Base-by-base conservation (phyloP, 2,888 invertebrate species). In the Andrena flavipes region DNA sequence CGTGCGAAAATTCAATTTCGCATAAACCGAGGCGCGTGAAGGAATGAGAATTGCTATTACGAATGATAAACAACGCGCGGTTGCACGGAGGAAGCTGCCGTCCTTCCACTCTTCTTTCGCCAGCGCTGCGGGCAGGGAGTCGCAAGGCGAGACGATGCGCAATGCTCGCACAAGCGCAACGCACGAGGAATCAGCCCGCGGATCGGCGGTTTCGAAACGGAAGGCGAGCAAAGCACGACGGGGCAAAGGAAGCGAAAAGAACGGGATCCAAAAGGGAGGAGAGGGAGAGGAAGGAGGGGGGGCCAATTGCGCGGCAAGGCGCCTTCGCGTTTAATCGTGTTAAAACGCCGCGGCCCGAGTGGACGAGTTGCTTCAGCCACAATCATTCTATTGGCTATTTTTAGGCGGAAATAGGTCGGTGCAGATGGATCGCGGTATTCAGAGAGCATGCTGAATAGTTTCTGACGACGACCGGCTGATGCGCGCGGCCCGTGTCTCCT, bases 361-460 rank as follows among this genome's bases (percentile, higher is more conserved):
- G 83, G 82, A 76, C 81, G 70, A 70, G 59, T 87, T 88, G 84
- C 85, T 91, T 88, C 86, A 90, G 84, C 86, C 86, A 87, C 91
- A 90, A 93, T 93, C 91, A 92, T 93, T 89, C 91, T 89, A 92
- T 93, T 92, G 91, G 91, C 92, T 93, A 93, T 93, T 93, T 92
- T 92, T 93, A 92, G 92, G 87, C 88, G 90, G 90, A 93, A 92
- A 92, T 93, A 90, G 92, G 91, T 92, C 92, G 90, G 63, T 82
- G 85, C 82, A 76, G 87, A 90, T 91, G 90, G 90, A 88, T 88
- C 85, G 84, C 71, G 84, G 86, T 85, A 87, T 90, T 88, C 89
- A 91, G 89, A 90, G 88, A 90, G 80, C 87, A 88, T 89, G 67
- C 63, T 68, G 72, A 76, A 74, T 77, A 64, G 71, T 81, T 81